These are phyloP conservation scores for Pseudolaguvia tuberculata DNA, from an alignment of 2,113 vertebrate species.

Conservation along the genomic window DNA sequence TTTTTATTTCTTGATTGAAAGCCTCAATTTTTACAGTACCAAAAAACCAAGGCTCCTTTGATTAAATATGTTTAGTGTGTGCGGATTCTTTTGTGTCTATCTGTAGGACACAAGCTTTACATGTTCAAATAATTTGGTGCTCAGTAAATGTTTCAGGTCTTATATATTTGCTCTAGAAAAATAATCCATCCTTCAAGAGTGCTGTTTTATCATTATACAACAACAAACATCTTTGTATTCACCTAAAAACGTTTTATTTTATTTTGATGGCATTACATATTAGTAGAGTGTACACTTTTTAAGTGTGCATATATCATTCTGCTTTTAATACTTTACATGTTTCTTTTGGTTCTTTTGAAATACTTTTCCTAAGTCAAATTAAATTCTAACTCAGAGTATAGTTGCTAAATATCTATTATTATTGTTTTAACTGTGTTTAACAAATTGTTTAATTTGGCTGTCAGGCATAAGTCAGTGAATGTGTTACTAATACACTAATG, in stretches of 20 bases:
- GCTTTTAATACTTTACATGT: conserved; percentile 8
- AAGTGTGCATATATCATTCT: background rate
- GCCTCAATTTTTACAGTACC: background rate
- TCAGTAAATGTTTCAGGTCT: conserved; percentile 39
- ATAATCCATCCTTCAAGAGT: conserved; percentile 9
- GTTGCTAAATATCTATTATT: too few species aligned
- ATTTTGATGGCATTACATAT: conserved; percentile 2
- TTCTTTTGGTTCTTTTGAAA: background rate
- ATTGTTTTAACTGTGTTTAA: too few species aligned
- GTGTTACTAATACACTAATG: conserved; percentile 25
- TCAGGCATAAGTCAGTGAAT: conserved; percentile 4
- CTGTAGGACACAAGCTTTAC: conserved; percentile 22
- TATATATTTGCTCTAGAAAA: conserved; percentile 12
- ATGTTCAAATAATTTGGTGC: conserved; percentile 31
- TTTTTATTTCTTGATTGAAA: background rate
- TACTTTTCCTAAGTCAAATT: background rate
- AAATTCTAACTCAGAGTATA: conserved; percentile 7
- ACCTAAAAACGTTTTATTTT: background rate
- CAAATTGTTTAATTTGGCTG: conserved; percentile 1
- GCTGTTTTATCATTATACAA: conserved; percentile 3
- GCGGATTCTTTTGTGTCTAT: background rate
- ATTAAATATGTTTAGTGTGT: background rate
- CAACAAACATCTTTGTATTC: background rate
- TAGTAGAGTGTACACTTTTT: background rate
- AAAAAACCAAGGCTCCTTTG: background rate